A percentile compares a stretch with the other conserved stretches of the same genome.
Conservation (phyloP, 2,888 invertebrate species). For the Drosophila eohydei region DNA sequence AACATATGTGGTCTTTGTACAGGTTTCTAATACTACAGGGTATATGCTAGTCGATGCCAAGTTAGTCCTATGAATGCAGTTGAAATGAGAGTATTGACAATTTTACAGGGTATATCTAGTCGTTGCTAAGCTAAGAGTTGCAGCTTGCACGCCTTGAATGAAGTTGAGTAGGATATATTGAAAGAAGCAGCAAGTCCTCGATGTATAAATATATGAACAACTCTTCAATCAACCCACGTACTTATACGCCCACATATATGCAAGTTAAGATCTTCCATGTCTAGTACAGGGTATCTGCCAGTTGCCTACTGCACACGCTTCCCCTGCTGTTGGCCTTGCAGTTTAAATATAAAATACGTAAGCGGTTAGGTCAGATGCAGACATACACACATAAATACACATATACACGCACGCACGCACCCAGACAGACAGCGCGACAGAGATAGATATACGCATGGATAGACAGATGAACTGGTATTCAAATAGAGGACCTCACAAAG, state of each 20-base stretch:
- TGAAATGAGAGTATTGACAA: neutral
- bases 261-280: no score
- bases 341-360: slow-evolving; percentile 29
- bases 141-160: no score
- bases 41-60: neutral
- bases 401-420: slow-evolving; percentile 19
- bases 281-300: slow-evolving; percentile 6
- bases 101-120: no score
- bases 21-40: neutral
- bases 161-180: no score
- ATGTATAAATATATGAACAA: no score
- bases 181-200: no score
- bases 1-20: neutral
- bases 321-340: slow-evolving; percentile 6
- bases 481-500: slow-evolving; percentile 66
- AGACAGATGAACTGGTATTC: slow-evolving; percentile 52
- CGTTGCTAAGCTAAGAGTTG: no score
- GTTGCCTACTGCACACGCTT: neutral
- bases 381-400: slow-evolving; percentile 44
- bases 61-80: neutral
- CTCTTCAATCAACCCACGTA: no score
- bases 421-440: neutral
- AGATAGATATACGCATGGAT: slow-evolving; percentile 17
- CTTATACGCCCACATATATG: no score
- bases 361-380: slow-evolving; percentile 29